These are phyloP conservation scores for Sanderia malayensis DNA, from an alignment of 30 jellyfish, hydroid and myxozoan species.

Conservation along the genomic window DNA sequence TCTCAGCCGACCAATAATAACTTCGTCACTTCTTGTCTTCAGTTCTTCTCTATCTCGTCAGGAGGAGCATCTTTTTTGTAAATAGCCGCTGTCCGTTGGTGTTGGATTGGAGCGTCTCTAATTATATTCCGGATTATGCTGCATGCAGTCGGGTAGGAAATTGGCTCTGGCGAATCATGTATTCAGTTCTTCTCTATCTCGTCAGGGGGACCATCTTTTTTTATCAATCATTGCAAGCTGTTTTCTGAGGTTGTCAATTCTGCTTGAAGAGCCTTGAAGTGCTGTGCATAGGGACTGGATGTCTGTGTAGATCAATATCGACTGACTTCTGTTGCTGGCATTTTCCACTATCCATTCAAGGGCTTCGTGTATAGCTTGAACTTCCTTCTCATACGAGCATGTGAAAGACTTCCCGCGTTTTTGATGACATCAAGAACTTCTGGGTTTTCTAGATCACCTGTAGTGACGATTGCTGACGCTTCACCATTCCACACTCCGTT, in stretches of 20 bases:
- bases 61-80: neutral
- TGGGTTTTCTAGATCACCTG: constrained; percentile 31
- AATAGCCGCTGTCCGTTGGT: neutral
- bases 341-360: constrained; percentile 1
- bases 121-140: neutral
- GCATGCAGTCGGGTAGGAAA: constrained; percentile 9
- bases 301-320: constrained; percentile 20
- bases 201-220: constrained; percentile 31
- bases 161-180: neutral
- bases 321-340: neutral
- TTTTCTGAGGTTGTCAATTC: neutral
- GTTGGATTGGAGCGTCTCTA: constrained; percentile 1
- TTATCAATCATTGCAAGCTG: constrained; percentile 5
- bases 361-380: constrained; percentile 15
- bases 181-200: constrained; percentile 1
- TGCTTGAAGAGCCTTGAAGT: neutral
- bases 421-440: constrained; percentile 11
- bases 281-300: constrained; percentile 39
- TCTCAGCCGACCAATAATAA: constrained; percentile 6
- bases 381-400: constrained; percentile 22
- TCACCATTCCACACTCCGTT: constrained; percentile 22
- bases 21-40: constrained; percentile 6
- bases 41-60: neutral
- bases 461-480: constrained; percentile 26
- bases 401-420: constrained; percentile 11